Base-by-base conservation (phyloP, 2,888 invertebrate genomes). In the Dryobotodes eremita region DNA sequence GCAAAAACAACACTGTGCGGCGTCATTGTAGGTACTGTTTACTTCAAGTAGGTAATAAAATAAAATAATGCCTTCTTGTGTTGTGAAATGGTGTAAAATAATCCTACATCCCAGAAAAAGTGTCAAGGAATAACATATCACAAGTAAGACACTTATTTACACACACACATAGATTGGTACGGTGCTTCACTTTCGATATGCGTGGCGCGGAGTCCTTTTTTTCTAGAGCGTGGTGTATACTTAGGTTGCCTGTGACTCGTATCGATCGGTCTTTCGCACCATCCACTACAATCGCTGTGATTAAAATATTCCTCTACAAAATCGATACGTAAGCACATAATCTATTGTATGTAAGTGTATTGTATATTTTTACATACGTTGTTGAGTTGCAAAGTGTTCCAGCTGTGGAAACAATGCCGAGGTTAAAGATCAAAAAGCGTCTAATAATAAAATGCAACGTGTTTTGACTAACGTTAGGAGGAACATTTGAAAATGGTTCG, bases 361-460 rank as follows among this genome's bases (percentile, higher is more conserved):
- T 66, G 87, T 74, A 85, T 87, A 79, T 87, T 79, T 85, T 79
- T 64, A 79, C 85, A 86, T 87, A 85, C 65, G 85, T 78, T 78
- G 88, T 74, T 79, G 77, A 73, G 75, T 66, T 77, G 42, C 66
- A 59, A 80, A 84, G 80, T 46, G 80, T 74, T 83, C 72, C 82
- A 82, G 79, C 85, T 82, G 83, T 82, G 75, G 75, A 84, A 90
- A 91, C 91, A 91, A 86, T 79, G 79, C 59, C 86, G 81, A 86
- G 88, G 88, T 86, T 86, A 81, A 74, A 88, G 91, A 89, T 90
- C 90, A 91, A 89, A 80, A 77, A 71, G 55, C 46, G 79, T 75
- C 82, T 88, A 87, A 79, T 77, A 87, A 88, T 89, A 89, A 77
- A 78, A 71, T 82, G 74, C 66, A 83, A 62, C 62, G 48, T 82